Conservation (phyloP, 2,888 invertebrate species). For the Polymixis flavicincta region DNA sequence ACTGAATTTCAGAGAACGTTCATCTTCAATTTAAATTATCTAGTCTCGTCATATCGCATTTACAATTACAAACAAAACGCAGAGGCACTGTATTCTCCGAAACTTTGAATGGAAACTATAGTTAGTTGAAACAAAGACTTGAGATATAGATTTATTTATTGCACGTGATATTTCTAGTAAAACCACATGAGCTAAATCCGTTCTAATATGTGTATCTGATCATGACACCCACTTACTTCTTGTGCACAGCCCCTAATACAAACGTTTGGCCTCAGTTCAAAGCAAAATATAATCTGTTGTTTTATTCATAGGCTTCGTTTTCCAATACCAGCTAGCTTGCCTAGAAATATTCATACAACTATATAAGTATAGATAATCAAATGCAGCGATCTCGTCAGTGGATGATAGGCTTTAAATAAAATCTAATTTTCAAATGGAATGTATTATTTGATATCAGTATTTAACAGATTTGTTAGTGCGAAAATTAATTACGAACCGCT, state of each 20-base stretch:
- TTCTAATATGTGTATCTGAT: constrained; percentile 51
- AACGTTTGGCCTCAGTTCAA: constrained; percentile 25
- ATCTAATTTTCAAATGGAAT: constrained; percentile 38
- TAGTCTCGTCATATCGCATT: too few species aligned
- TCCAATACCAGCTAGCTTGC: constrained; percentile 47
- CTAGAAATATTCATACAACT: constrained; percentile 4
- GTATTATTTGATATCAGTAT: constrained; percentile 42
- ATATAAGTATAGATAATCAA: constrained; percentile 26
- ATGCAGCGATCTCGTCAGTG: constrained; percentile 18
- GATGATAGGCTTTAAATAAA: constrained; percentile 36
- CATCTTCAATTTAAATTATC: too few species aligned
- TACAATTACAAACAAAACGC: background rate
- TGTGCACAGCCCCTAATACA: background rate
- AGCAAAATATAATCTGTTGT: constrained; percentile 68
- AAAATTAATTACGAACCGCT: constrained; percentile 42
- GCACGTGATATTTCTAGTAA: background rate
- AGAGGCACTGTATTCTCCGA: background rate
- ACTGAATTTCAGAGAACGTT: background rate
- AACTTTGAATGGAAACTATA: background rate
- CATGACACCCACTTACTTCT: background rate
- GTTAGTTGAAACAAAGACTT: background rate
- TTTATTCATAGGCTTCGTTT: constrained; percentile 69
- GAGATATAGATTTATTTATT: background rate
- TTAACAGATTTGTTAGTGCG: constrained; percentile 34
- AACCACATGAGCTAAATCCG: constrained; percentile 31